phyloP scores from a whole-genome alignment of 2,797 vertebrate species.

The Microchirus variegatus region DNA sequence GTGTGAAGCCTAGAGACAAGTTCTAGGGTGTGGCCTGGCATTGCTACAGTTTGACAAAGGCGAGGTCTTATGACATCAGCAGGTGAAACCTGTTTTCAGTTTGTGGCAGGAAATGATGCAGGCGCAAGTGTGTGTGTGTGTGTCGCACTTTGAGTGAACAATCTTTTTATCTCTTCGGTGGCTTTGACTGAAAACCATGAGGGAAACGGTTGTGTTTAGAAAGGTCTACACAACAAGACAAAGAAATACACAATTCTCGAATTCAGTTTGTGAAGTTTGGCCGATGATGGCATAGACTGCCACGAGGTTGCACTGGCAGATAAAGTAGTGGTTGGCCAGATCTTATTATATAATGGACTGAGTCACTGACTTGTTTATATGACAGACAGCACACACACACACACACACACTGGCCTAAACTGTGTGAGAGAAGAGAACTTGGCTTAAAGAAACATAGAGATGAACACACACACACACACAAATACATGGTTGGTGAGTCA shows the following conservation, averaged over 20 bases:
- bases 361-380: slow-evolving; percentile 59
- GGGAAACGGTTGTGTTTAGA: too few relatives aligned
- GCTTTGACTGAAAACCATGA: background rate
- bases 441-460: slow-evolving; percentile 30
- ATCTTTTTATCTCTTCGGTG: background rate
- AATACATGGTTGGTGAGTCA: slow-evolving; percentile 65
- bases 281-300: background rate
- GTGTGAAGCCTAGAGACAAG: slow-evolving; percentile 32
- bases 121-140: slow-evolving; percentile 30
- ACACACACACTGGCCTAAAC: slow-evolving; percentile 11
- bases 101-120: slow-evolving; percentile 68
- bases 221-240: background rate
- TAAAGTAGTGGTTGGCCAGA: slow-evolving; percentile 15
- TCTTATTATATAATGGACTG: slow-evolving; percentile 55
- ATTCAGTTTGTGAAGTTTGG: background rate
- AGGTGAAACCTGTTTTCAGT: slow-evolving; percentile 75
- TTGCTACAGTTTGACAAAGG: slow-evolving; percentile 60
- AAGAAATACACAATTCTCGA: background rate
- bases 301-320: slow-evolving; percentile 39
- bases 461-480: slow-evolving; percentile 30
- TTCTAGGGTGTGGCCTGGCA: slow-evolving; percentile 49
- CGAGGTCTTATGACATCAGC: slow-evolving; percentile 67
- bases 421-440: slow-evolving; percentile 14
- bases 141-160: slow-evolving; percentile 37
- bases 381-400: slow-evolving; percentile 22